Evolutionary conservation across 2,888 invertebrate genomes (phyloP).

Genomic region (Horisme vitalbata): DNA sequence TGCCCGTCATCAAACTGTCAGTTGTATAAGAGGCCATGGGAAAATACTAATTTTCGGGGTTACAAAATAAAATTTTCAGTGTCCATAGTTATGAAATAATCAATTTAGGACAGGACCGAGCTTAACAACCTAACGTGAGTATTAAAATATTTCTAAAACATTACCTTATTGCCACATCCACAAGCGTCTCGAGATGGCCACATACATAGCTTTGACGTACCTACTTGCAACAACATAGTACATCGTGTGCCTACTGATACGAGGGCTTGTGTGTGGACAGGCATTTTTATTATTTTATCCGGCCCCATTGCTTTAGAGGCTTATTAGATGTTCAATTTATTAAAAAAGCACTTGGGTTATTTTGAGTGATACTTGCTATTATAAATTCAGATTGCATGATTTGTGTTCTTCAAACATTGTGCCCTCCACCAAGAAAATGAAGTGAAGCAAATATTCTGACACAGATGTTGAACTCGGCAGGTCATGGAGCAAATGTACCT

Average conservation of each 20-base stretch:
- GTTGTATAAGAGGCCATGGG: slow-evolving; percentile 52
- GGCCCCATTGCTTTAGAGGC: too few species aligned
- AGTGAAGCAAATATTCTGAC: slow-evolving; percentile 55
- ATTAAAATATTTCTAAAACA: too few species aligned
- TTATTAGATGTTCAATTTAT: too few species aligned
- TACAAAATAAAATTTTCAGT: slow-evolving; percentile 82
- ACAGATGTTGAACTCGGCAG: slow-evolving; percentile 69
- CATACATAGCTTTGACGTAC: too few species aligned
- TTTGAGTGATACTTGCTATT: not conserved
- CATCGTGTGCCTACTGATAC: too few species aligned
- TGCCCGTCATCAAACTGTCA: slow-evolving; percentile 50
- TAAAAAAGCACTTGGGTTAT: not conserved
- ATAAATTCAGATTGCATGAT: not conserved
- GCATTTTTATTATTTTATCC: too few species aligned
- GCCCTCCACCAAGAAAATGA: slow-evolving; percentile 11
- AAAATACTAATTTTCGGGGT: slow-evolving; percentile 58
- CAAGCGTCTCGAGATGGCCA: too few species aligned
- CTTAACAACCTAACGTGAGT: slow-evolving; percentile 53
- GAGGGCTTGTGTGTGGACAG: too few species aligned
- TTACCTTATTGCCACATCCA: too few species aligned
- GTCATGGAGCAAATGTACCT: slow-evolving; percentile 83
- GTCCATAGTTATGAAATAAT: slow-evolving; percentile 55
- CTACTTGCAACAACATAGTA: too few species aligned
- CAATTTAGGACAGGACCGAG: slow-evolving; percentile 44
- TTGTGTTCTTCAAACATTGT: slow-evolving; percentile 15